Percentiles rank a stretch among this genome's conserved stretches.
phyloP scores from a whole-genome alignment of 1,140 invertebrate genomes.

The Cotesia vestalis region DNA sequence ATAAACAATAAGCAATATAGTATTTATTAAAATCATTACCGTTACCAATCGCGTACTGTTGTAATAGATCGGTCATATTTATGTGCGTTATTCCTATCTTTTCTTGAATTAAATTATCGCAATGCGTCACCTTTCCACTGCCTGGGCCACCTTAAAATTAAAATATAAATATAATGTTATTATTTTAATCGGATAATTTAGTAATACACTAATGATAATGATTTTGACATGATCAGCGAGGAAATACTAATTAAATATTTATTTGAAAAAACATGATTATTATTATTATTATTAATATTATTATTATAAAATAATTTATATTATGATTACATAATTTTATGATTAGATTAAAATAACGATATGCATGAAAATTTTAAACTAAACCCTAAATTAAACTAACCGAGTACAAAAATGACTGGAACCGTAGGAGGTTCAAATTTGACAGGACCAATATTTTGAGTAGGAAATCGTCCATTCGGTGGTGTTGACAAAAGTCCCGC shows the following conservation, averaged over 20 bases:
- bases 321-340: too few relatives aligned
- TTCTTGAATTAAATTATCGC: conserved; percentile 87
- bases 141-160: conserved; percentile 78
- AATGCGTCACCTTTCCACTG: conserved; percentile 92
- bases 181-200: too few relatives aligned
- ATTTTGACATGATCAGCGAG: too few relatives aligned
- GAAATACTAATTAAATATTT: too few relatives aligned
- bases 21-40: conserved; percentile 65
- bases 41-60: conserved; percentile 87
- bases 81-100: conserved; percentile 84
- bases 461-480: conserved; percentile 72
- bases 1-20: too few relatives aligned
- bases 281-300: not conserved
- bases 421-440: conserved; percentile 84
- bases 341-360: too few relatives aligned
- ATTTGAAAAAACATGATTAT: too few relatives aligned
- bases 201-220: too few relatives aligned
- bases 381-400: conserved; percentile 63
- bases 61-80: conserved; percentile 89
- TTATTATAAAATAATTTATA: not conserved
- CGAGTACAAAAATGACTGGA: conserved; percentile 87
- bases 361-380: not conserved
- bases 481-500: conserved; percentile 68
- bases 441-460: conserved; percentile 79
- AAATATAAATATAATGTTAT: too few relatives aligned